phyloP scores from a whole-genome alignment of 2,888 invertebrate genomes.

The Venusia cambrica region DNA sequence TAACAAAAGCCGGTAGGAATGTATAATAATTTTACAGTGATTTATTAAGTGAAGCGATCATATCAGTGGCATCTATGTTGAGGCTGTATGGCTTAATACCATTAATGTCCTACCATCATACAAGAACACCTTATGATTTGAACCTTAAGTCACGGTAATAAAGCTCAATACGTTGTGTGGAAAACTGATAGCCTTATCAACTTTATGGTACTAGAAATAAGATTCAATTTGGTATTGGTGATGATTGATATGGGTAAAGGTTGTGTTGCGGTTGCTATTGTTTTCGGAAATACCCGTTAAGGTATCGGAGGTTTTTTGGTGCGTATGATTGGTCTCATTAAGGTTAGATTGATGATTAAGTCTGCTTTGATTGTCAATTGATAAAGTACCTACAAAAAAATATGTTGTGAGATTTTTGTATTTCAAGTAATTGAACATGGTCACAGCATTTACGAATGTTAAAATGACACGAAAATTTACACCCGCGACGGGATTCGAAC shows the following conservation, averaged over 20 bases:
- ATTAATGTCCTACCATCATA: too few relatives aligned
- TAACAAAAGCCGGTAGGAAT: slow-evolving; percentile 13
- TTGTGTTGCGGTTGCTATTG: slow-evolving; percentile 19
- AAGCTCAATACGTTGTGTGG: neutral
- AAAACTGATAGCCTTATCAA: neutral
- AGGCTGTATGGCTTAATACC: too few relatives aligned
- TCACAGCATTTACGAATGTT: too few relatives aligned
- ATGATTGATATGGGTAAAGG: neutral
- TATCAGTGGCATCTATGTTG: slow-evolving; percentile 49
- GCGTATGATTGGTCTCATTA: slow-evolving; percentile 47
- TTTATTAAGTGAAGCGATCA: slow-evolving; percentile 44
- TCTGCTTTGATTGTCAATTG: neutral
- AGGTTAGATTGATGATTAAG: slow-evolving; percentile 63
- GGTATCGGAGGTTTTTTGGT: slow-evolving; percentile 30
- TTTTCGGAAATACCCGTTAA: slow-evolving; percentile 29
- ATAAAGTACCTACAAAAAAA: too few relatives aligned
- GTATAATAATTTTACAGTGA: slow-evolving; percentile 36
- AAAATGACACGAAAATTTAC: too few relatives aligned
- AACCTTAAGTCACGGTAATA: too few relatives aligned
- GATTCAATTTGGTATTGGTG: neutral
- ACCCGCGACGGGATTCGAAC: too few relatives aligned
- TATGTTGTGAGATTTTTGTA: too few relatives aligned
- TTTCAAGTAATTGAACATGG: too few relatives aligned
- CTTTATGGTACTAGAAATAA: neutral
- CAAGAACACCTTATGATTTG: too few relatives aligned